Percentiles rank a stretch among this genome's conserved stretches.
Conservation (phyloP, 2,113 vertebrate genomes). For the Oreotrochilus melanogaster region DNA sequence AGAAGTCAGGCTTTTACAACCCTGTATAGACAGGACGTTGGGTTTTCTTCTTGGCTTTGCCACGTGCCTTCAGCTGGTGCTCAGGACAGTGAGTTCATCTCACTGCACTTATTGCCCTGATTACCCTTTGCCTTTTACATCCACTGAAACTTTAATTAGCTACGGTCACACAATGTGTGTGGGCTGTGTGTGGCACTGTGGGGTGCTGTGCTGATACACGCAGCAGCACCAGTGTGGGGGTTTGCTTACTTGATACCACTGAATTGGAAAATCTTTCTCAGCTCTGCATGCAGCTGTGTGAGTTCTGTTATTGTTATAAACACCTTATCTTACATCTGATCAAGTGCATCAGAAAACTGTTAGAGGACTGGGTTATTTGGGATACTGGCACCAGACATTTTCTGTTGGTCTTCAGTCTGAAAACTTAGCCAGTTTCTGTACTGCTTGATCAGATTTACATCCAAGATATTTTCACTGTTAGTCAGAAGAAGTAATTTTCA, state of each 20-base stretch:
- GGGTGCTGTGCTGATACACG: not conserved
- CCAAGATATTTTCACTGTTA: not conserved
- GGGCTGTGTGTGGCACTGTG: not conserved
- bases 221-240: not conserved
- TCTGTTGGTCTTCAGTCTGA: not conserved
- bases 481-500: not conserved
- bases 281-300: not conserved
- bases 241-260: not conserved
- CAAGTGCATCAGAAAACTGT: not conserved
- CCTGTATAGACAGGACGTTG: rapidly evolving
- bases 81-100: not conserved
- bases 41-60: not conserved
- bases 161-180: rapidly evolving
- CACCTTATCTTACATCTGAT: not conserved
- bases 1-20: not conserved
- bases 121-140: not conserved
- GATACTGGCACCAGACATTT: not conserved
- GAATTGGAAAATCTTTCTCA: not conserved
- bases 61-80: not conserved
- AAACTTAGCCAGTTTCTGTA: not conserved
- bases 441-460: not conserved
- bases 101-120: not conserved
- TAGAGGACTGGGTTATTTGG: not conserved
- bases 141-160: not conserved
- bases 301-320: not conserved